Percentiles rank a stretch among this genome's conserved stretches.
Conservation (phyloP, 2,113 vertebrate genomes). For the Lonchura striata region DNA sequence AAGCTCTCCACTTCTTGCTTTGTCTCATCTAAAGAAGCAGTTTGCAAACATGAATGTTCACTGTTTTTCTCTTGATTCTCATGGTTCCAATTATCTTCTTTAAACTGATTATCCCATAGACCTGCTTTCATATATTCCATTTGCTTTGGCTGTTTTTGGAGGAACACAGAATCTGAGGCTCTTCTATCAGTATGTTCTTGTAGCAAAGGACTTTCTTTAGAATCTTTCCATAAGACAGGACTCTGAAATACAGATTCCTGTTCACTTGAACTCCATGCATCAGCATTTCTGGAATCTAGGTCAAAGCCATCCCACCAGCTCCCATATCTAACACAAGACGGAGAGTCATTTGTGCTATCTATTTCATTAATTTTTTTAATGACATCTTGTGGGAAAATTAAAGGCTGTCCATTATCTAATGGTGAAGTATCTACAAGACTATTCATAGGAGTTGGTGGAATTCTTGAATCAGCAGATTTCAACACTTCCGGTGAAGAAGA, state of each 20-base stretch:
- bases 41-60: neutral
- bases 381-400: constrained; percentile 82
- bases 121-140: constrained; percentile 34
- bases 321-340: constrained; percentile 71
- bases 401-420: constrained; percentile 75
- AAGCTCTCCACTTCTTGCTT: constrained; percentile 62
- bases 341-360: constrained; percentile 70
- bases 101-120: constrained; percentile 62
- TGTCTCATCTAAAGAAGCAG: constrained; percentile 30
- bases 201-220: constrained; percentile 38
- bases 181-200: constrained; percentile 58
- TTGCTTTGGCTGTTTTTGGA: constrained; percentile 60
- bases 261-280: constrained; percentile 76
- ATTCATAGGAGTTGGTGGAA: constrained; percentile 88
- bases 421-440: constrained; percentile 86
- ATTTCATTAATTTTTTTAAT: constrained; percentile 79
- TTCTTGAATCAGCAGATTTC: constrained; percentile 71
- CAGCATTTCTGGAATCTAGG: constrained; percentile 73
- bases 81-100: neutral
- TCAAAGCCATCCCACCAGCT: constrained; percentile 89
- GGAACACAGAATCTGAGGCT: constrained; percentile 70
- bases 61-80: neutral
- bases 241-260: constrained; percentile 77
- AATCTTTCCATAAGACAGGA: constrained; percentile 72
- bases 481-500: constrained; percentile 63